phyloP scores from a whole-genome alignment of 1,140 invertebrate species.

The Macrobrachium rosenbergii region DNA sequence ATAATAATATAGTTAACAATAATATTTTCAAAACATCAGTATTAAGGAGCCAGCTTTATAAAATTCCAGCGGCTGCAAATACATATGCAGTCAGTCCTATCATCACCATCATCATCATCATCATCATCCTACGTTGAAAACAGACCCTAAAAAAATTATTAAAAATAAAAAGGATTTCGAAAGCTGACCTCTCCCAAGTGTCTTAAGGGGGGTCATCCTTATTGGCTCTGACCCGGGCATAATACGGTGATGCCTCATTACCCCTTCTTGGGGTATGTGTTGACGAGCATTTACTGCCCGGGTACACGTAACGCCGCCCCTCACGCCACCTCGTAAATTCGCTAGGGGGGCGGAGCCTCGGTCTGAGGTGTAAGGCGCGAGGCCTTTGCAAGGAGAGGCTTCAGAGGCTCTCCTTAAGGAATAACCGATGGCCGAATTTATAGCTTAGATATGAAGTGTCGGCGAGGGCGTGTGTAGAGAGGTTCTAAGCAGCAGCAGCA shows the following conservation, averaged over 20 bases:
- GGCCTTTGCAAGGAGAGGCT: no score
- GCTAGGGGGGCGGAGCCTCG: neutral
- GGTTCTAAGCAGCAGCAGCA: no score
- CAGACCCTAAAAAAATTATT: neutral
- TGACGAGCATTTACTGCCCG: slow-evolving; percentile 28
- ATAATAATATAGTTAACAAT: no score
- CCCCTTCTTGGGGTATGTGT: slow-evolving; percentile 2
- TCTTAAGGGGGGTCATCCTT: no score
- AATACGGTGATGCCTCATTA: slow-evolving; percentile 25
- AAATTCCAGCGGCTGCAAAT: no score
- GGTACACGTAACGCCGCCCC: neutral
- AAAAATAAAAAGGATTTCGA: neutral
- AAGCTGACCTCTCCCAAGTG: no score
- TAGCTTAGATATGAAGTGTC: neutral
- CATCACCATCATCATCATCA: neutral
- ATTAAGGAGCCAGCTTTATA: no score
- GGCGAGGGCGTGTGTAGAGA: neutral
- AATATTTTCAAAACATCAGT: no score
- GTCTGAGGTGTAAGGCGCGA: neutral
- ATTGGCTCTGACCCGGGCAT: neutral
- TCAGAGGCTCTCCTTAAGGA: neutral
- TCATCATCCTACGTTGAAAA: neutral
- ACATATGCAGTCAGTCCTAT: no score
- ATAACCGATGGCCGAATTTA: neutral
- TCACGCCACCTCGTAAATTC: slow-evolving; percentile 28